phyloP scores from a whole-genome alignment of 2,797 vertebrate species.

The Gouania willdenowi region DNA sequence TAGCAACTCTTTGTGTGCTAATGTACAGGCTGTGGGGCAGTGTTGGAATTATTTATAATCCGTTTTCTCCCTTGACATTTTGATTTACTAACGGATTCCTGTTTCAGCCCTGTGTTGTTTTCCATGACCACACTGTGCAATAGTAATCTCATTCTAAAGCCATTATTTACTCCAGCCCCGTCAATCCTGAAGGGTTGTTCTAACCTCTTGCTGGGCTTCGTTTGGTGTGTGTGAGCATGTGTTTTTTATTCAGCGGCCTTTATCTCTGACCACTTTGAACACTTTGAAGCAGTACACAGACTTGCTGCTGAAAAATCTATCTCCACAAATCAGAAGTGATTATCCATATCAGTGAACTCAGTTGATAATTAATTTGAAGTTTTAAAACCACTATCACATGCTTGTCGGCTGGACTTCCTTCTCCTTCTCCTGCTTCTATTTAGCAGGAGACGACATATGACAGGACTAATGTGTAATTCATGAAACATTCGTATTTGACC shows the following conservation, averaged over 20 bases:
- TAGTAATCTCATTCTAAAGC: slow-evolving; percentile 2
- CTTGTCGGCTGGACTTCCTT: background rate
- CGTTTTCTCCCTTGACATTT: background rate
- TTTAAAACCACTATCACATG: slow-evolving; percentile 11
- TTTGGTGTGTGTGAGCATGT: slow-evolving; percentile 25
- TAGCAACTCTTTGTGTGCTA: no score
- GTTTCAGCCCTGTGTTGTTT: slow-evolving; percentile 13
- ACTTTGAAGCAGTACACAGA: slow-evolving; percentile 6
- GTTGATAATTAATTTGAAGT: slow-evolving; percentile 1
- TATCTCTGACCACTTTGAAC: background rate
- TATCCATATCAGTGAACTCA: slow-evolving; percentile 2
- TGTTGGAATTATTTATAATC: background rate
- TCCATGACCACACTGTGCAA: slow-evolving; percentile 14
- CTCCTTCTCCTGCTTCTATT: background rate
- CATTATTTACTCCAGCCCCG: slow-evolving; percentile 16
- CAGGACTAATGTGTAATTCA: no score
- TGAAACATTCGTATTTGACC: no score
- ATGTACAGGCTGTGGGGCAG: background rate
- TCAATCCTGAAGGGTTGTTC: slow-evolving; percentile 18
- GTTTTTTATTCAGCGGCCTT: slow-evolving; percentile 25
- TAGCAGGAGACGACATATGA: background rate
- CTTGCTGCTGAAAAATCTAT: slow-evolving; percentile 6
- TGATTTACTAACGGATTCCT: background rate
- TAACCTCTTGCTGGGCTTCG: background rate
- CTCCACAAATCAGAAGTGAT: slow-evolving; percentile 4